These are phyloP conservation scores for Carcina quercana DNA, from an alignment of 2,888 invertebrate genomes.

Conservation along the genomic window DNA sequence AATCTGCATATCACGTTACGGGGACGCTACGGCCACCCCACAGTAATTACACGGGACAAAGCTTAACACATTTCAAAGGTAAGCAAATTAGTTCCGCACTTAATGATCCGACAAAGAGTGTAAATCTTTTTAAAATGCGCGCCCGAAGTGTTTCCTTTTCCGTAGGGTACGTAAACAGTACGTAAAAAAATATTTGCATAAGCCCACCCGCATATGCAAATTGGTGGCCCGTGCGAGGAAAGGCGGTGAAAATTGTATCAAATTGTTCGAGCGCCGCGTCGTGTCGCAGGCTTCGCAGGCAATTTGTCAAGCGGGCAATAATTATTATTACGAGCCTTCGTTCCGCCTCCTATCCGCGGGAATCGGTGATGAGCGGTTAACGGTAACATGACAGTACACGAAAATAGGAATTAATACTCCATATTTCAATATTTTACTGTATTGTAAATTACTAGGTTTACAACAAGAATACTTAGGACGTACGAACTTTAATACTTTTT, in stretches of 20 bases:
- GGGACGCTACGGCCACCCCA: slow-evolving; percentile 48
- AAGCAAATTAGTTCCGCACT: slow-evolving; percentile 73
- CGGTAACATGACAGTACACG: too few species aligned
- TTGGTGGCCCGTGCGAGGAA: slow-evolving; percentile 55
- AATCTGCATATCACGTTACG: slow-evolving; percentile 68
- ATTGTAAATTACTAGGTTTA: too few species aligned
- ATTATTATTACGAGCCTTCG: slow-evolving; percentile 65
- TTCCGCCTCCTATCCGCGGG: slow-evolving; percentile 8
- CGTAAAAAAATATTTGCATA: slow-evolving; percentile 72
- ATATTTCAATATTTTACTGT: too few species aligned
- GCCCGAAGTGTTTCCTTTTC: slow-evolving; percentile 64
- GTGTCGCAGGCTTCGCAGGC: slow-evolving; percentile 58
- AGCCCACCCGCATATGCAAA: slow-evolving; percentile 69
- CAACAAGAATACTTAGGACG: too few species aligned
- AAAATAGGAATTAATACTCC: too few species aligned
- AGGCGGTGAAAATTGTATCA: slow-evolving; percentile 70
- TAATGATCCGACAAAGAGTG: slow-evolving; percentile 74
- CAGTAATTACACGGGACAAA: slow-evolving; percentile 65
- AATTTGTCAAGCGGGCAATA: slow-evolving; percentile 70
- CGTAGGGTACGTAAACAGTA: slow-evolving; percentile 56
- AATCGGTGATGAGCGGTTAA: slow-evolving; percentile 5
- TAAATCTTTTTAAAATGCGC: slow-evolving; percentile 73
- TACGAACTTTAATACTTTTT: too few species aligned
- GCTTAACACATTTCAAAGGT: slow-evolving; percentile 73
- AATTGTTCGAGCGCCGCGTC: slow-evolving; percentile 66